phyloP scores from a whole-genome alignment of 2,113 vertebrate genomes.

The Phocoena sinus region DNA sequence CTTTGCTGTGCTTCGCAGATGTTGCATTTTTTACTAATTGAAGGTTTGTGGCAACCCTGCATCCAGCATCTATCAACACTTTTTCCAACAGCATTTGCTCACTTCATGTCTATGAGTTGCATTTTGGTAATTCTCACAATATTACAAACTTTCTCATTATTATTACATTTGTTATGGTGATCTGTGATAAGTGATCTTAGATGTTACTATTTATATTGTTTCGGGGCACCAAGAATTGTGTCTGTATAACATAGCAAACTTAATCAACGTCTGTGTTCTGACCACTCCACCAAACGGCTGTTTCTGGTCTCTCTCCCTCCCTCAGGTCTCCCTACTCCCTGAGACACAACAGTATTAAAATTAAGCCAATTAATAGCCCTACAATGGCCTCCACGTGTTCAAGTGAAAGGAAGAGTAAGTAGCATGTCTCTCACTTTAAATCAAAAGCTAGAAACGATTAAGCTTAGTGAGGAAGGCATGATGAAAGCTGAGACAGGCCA shows the following conservation, averaged over 20 bases:
- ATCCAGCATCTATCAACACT: not conserved
- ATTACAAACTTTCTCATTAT: not conserved
- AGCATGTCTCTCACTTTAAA: not conserved
- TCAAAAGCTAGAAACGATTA: not conserved
- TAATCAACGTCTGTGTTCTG: not conserved
- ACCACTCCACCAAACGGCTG: not conserved
- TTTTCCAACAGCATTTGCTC: not conserved
- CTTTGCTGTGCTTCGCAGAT: not conserved
- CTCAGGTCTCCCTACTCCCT: not conserved
- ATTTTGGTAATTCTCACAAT: not conserved
- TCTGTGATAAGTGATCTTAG: not conserved
- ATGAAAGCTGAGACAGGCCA: not conserved
- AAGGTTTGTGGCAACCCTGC: not conserved
- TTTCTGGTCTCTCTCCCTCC: not conserved
- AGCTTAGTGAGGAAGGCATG: not conserved
- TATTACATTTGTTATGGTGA: not conserved
- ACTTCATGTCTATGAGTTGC: too few relatives aligned
- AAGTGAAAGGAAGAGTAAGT: not conserved
- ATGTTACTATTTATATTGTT: not conserved
- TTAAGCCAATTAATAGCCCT: not conserved
- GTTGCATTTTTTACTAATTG: not conserved
- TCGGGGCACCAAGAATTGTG: not conserved
- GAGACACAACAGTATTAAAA: not conserved
- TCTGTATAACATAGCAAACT: not conserved
- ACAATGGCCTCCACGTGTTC: not conserved